Evolutionary conservation across 2,797 vertebrate genomes (phyloP), one percentile per base, ranked within the genome.

Genomic region (Eulemur coronatus): DNA sequence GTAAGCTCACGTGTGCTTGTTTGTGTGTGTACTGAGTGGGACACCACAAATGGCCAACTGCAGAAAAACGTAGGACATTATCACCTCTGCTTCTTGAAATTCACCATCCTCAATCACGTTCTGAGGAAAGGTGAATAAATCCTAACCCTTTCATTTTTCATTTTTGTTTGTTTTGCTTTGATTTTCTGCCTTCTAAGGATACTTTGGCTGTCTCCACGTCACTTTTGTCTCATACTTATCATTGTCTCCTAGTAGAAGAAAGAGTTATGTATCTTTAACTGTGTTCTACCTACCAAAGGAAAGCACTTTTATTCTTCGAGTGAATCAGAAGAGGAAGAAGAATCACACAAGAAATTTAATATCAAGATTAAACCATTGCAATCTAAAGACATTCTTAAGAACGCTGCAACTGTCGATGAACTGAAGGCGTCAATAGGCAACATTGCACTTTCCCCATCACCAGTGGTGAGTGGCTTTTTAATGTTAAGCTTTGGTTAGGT

Each of bases 231-330:
- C n/a, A 4, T 3, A 28, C 28, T 57, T 41, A 6, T 46, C 30
- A 6, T 11, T 73, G 17, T 33, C 67, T 80, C 67, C 38, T 14
- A 43, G 9, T 41, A 73, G 61, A 75, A 88, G 30, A 78, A 61
- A 65, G 35, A 69, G 92, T 95, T 89, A 90, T 33, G 22, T 88
- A 97, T 98, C 99, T 98, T 99, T 99, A 99, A 99, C 99, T 41
- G 98, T 80, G 84, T 84, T 95, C 97, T 98, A 99, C 99, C 99
- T 88, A 99, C 99, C 99, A 99, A 99, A 98, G 99, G 98, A 98
- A 99, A 99, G 98, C 99, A 99, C 97, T 99, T 99, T 98, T 99
- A 99, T 98, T 99, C 99, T 91, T 99, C 99, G 4, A 99, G 99
- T 7, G 99, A 99, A 93, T 99, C 99, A 0, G 99, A 99, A 97